Percentiles rank a stretch among this genome's conserved stretches.
These are phyloP conservation scores for Hydraecia micacea DNA, from an alignment of 2,888 invertebrate species.

Conservation along the genomic window DNA sequence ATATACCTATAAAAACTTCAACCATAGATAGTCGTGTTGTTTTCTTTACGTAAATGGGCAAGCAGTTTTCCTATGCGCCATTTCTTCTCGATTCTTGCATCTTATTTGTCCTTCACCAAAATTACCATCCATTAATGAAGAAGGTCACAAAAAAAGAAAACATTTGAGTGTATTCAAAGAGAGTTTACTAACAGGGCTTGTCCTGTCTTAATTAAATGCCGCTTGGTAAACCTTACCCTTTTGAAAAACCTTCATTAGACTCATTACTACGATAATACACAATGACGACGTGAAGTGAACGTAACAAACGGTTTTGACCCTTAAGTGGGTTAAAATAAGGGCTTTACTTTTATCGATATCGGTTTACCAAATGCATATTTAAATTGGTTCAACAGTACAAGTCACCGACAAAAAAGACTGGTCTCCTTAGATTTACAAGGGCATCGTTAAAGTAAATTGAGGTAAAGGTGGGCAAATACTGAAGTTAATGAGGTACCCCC, in stretches of 20 bases:
- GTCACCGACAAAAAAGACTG: slow-evolving; percentile 79
- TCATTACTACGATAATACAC: slow-evolving; percentile 77
- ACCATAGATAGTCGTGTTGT: background rate
- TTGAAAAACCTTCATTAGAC: slow-evolving; percentile 84
- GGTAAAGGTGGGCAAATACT: slow-evolving; percentile 81
- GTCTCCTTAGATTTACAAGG: slow-evolving; percentile 80
- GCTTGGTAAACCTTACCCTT: slow-evolving; percentile 79
- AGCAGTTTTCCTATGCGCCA: background rate
- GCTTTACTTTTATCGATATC: slow-evolving; percentile 22
- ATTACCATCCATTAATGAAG: slow-evolving; percentile 27
- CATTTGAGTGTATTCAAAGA: slow-evolving; percentile 63
- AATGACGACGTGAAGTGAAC: slow-evolving; percentile 49
- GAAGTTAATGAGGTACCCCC: slow-evolving; percentile 74
- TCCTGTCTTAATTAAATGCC: slow-evolving; percentile 83
- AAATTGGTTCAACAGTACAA: slow-evolving; percentile 66
- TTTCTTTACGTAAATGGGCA: background rate
- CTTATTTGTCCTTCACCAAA: slow-evolving; percentile 8
- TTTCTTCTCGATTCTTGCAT: background rate
- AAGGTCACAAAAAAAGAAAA: slow-evolving; percentile 38
- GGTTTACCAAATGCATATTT: slow-evolving; percentile 46
- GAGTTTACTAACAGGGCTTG: slow-evolving; percentile 68
- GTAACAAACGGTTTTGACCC: slow-evolving; percentile 57
- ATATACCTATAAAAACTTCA: background rate
- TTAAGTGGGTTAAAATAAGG: slow-evolving; percentile 52
- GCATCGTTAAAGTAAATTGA: slow-evolving; percentile 85